Conservation (phyloP, 2,113 vertebrate genomes). For the Misgurnus mizolepis region DNA sequence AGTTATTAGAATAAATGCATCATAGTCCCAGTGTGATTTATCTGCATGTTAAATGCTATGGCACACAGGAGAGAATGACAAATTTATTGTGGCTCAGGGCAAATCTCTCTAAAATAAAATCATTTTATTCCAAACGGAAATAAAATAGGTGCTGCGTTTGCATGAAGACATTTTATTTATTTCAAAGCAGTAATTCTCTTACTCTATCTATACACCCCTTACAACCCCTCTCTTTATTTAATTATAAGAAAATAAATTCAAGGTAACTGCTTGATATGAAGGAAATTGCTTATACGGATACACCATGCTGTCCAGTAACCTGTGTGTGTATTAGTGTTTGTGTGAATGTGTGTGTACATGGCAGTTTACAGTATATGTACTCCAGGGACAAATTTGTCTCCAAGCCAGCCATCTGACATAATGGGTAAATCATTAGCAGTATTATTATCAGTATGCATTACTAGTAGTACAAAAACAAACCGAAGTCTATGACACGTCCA, state of each 20-base stretch:
- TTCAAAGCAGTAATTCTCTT: slow-evolving; percentile 71
- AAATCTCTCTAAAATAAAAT: slow-evolving; percentile 82
- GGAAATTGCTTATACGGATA: background rate
- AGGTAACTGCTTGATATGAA: slow-evolving; percentile 2
- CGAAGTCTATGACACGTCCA: no score
- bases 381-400: no score
- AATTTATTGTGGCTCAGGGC: slow-evolving; percentile 80
- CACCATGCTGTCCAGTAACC: slow-evolving; percentile 12
- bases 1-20: slow-evolving; percentile 79
- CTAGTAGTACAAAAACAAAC: no score
- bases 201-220: slow-evolving; percentile 60
- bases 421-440: no score
- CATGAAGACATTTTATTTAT: slow-evolving; percentile 73
- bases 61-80: slow-evolving; percentile 68
- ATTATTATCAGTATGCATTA: no score
- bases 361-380: slow-evolving; percentile 21
- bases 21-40: slow-evolving; percentile 75
- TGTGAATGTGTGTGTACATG: slow-evolving; percentile 16
- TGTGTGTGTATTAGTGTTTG: slow-evolving; percentile 8
- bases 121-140: slow-evolving; percentile 78
- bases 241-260: slow-evolving; percentile 46
- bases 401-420: no score
- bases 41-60: slow-evolving; percentile 77
- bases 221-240: slow-evolving; percentile 57
- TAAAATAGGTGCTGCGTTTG: slow-evolving; percentile 78